These are phyloP conservation scores for Scylla paramamosain DNA, from an alignment of 1,140 invertebrate species.

Conservation along the genomic window DNA sequence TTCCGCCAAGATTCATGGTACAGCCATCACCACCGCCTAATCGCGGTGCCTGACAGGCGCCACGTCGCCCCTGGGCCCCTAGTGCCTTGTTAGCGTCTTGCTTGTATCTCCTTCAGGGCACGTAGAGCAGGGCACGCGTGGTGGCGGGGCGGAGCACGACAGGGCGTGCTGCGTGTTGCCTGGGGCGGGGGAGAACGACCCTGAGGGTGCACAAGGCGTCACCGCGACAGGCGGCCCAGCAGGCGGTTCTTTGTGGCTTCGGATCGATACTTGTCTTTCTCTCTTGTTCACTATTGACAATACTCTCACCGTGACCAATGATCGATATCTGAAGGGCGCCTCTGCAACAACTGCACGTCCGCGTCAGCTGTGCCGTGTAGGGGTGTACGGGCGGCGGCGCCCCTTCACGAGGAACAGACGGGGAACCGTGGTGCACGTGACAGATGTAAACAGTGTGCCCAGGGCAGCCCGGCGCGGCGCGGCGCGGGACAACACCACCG, in stretches of 20 bases:
- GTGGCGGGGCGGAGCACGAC: too few species aligned
- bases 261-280: constrained; percentile 11
- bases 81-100: too few species aligned
- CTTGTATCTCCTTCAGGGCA: too few species aligned
- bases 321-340: background rate
- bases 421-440: background rate
- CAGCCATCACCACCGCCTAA: background rate
- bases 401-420: too few species aligned
- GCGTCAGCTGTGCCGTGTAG: background rate
- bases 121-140: too few species aligned
- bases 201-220: too few species aligned
- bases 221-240: background rate
- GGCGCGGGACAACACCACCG: background rate
- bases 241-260: background rate
- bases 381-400: too few species aligned
- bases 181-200: too few species aligned
- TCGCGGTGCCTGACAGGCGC: too few species aligned
- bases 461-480: background rate
- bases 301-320: background rate
- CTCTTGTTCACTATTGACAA: background rate
- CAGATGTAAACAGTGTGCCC: background rate
- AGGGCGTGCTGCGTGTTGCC: too few species aligned
- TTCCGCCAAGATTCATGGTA: background rate
- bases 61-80: too few species aligned
- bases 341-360: background rate